A percentile compares a stretch with the other conserved stretches of the same genome.
phyloP scores from a whole-genome alignment of 1,140 invertebrate species.

The Orius insidiosus region DNA sequence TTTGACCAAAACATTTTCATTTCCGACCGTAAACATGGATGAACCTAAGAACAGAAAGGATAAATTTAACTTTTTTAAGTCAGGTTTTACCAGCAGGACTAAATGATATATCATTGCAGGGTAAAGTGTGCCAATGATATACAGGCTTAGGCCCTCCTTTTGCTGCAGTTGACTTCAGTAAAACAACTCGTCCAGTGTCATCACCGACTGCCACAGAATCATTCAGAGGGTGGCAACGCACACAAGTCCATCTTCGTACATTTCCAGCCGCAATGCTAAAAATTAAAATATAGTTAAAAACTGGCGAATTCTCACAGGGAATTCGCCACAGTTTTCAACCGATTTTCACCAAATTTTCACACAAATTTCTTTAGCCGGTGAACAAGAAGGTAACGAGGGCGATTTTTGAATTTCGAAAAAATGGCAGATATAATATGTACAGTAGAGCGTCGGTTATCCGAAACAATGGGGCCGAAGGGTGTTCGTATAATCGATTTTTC shows the following conservation, averaged over 20 bases:
- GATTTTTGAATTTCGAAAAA: too few relatives aligned
- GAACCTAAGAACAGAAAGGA: conserved; percentile 33
- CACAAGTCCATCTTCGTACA: conserved; percentile 38
- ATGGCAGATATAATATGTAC: too few relatives aligned
- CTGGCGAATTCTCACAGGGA: too few relatives aligned
- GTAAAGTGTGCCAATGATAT: conserved; percentile 66
- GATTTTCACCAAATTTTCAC: too few relatives aligned
- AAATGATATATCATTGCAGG: conserved; percentile 49
- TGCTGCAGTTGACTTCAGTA: conserved; percentile 23
- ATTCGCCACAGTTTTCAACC: too few relatives aligned
- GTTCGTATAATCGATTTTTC: too few relatives aligned
- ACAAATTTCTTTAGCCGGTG: too few relatives aligned
- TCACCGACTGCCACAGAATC: conserved; percentile 51
- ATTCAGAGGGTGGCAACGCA: conserved; percentile 49
- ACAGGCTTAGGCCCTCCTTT: conserved; percentile 27
- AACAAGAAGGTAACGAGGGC: too few relatives aligned
- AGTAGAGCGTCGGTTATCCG: too few relatives aligned
- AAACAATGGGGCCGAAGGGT: too few relatives aligned
- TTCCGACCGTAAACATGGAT: conserved; percentile 55
- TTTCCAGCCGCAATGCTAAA: conserved; percentile 26
- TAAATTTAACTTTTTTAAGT: background rate
- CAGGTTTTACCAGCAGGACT: conserved; percentile 36
- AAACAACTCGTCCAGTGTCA: conserved; percentile 40
- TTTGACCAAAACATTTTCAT: conserved; percentile 62
- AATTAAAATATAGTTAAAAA: conserved; percentile 15